Percentiles rank a stretch among this genome's conserved stretches.
Evolutionary conservation across 2,797 vertebrate species (phyloP).

Genomic region (Spheniscus humboldti): DNA sequence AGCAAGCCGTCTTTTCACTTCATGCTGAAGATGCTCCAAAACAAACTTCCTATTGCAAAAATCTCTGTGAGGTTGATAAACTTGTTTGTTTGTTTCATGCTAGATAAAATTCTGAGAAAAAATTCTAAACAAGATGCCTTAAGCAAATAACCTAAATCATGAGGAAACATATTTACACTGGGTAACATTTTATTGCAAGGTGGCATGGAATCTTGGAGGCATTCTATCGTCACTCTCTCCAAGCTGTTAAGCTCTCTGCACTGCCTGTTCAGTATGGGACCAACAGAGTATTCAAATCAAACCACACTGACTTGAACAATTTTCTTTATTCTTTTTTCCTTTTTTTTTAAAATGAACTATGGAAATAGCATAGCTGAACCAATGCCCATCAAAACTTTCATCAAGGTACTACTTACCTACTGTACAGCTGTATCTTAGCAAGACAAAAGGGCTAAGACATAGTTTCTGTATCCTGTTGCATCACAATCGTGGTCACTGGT

Average conservation of each 20-base stretch:
- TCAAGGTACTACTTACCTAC: slow-evolving; percentile 47
- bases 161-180: slow-evolving; percentile 51
- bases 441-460: not conserved
- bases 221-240: not conserved
- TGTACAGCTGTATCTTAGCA: not conserved
- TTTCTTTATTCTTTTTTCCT: not conserved
- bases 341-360: not conserved
- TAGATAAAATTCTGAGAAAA: slow-evolving; percentile 5
- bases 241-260: slow-evolving; percentile 6
- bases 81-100: not conserved
- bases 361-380: slow-evolving; percentile 16
- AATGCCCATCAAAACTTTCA: not conserved
- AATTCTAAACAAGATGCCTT: slow-evolving; percentile 50
- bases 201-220: not conserved
- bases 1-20: not conserved
- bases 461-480: not conserved
- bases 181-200: not conserved
- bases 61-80: slow-evolving; percentile 16
- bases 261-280: slow-evolving; percentile 28
- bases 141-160: slow-evolving; percentile 1
- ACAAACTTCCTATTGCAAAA: slow-evolving; percentile 23
- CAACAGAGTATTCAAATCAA: slow-evolving; percentile 2
- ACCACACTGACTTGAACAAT: slow-evolving; percentile 24
- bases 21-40: slow-evolving; percentile 29
- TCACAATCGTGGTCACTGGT: not conserved